Conservation (phyloP, 1,140 invertebrate species). For the Magallana ariakensis region DNA sequence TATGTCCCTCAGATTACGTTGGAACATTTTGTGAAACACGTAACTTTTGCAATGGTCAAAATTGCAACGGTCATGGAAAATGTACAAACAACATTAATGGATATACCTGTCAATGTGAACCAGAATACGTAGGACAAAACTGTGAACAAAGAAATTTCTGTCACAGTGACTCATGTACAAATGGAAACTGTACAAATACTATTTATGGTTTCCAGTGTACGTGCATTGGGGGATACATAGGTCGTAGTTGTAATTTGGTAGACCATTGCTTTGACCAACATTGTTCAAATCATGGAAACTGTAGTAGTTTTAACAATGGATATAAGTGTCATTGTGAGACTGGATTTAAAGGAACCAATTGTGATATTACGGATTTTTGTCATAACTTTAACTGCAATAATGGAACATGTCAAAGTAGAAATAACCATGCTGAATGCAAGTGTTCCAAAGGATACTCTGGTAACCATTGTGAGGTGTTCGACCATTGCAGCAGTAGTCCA, state of each 20-base stretch:
- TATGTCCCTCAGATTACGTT: not conserved
- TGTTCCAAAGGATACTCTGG: not conserved
- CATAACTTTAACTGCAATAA: not conserved
- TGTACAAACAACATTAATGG: not conserved
- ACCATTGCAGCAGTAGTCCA: not conserved
- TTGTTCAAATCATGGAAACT: slow-evolving; percentile 18
- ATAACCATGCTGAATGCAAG: not conserved
- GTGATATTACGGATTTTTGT: not conserved
- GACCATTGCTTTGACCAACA: slow-evolving; percentile 36
- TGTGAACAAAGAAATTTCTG: not conserved
- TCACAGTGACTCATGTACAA: not conserved
- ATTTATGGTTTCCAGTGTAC: not conserved
- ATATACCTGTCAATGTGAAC: not conserved
- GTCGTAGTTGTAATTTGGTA: not conserved
- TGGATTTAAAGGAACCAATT: slow-evolving; percentile 33
- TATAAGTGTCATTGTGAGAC: not conserved
- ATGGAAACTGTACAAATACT: not conserved
- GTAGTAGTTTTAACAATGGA: not conserved
- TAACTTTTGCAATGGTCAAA: not conserved
- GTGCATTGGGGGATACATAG: not conserved
- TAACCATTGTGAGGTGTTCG: slow-evolving; percentile 34
- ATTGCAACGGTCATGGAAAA: not conserved
- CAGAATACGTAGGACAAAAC: not conserved
- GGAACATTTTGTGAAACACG: not conserved
- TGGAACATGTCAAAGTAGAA: not conserved